phyloP scores from a whole-genome alignment of 2,797 vertebrate genomes.

The Melanotaenia pygmaea region DNA sequence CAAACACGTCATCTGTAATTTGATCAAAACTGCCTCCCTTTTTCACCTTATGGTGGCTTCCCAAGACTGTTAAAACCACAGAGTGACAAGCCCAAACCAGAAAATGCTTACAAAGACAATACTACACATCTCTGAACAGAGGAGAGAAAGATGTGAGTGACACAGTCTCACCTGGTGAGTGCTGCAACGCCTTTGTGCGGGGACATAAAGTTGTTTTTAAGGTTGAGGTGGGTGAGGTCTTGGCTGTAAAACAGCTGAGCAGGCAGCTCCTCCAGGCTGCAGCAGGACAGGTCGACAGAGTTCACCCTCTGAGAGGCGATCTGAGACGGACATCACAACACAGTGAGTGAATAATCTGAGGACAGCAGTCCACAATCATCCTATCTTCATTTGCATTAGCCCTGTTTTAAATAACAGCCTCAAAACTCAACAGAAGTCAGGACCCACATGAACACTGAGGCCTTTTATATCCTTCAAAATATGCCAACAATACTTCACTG shows the following conservation, averaged over 20 bases:
- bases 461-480: neutral
- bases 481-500: neutral
- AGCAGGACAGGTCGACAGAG: constrained; percentile 96
- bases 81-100: constrained; percentile 8
- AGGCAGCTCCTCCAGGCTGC: constrained; percentile 94
- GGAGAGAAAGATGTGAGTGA: neutral
- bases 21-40: constrained; percentile 45
- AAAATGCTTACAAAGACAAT: constrained; percentile 15
- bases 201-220: constrained; percentile 91
- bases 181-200: constrained; percentile 72
- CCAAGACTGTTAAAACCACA: constrained; percentile 16
- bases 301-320: constrained; percentile 96
- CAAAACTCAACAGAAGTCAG: neutral
- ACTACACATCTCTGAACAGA: neutral
- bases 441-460: neutral
- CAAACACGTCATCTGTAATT: constrained; percentile 44
- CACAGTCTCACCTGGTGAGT: constrained; percentile 70
- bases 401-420: neutral
- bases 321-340: constrained; percentile 64
- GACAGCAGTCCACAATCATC: too few species aligned
- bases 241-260: constrained; percentile 96
- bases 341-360: neutral
- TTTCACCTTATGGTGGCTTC: constrained; percentile 32
- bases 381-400: neutral
- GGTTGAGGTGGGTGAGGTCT: constrained; percentile 97